Conservation (phyloP, 2,797 vertebrate species). For the Scolopax bukidnonensis region DNA sequence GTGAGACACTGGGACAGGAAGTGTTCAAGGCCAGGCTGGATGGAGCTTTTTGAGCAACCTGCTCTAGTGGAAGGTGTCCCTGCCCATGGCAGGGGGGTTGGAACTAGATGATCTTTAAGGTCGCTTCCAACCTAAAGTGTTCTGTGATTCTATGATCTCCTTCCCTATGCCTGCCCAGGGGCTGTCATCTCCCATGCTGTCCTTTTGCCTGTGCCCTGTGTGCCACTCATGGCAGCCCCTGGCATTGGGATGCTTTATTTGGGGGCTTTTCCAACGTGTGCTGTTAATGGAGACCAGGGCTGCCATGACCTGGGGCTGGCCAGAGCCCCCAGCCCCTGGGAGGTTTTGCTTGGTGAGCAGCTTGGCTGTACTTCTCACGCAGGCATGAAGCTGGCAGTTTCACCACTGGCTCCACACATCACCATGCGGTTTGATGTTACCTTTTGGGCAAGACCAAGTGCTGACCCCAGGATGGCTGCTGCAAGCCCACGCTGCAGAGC, state of each 20-base stretch:
- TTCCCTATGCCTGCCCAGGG: neutral
- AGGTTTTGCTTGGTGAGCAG: neutral
- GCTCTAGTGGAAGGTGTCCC: neutral
- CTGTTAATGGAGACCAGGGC: neutral
- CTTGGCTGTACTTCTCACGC: neutral
- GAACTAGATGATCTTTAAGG: neutral
- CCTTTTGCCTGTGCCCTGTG: fast-evolving
- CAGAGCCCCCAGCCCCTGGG: neutral
- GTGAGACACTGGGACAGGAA: neutral
- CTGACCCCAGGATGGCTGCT: fast-evolving
- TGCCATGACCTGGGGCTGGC: fast-evolving
- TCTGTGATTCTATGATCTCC: neutral
- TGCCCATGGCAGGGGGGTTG: neutral
- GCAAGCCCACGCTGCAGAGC: fast-evolving
- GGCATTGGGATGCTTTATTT: fast-evolving
- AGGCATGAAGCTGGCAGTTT: neutral
- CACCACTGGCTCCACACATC: neutral
- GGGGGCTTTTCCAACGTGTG: too few species aligned
- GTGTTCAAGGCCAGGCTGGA: neutral
- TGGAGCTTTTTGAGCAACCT: neutral
- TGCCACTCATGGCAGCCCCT: fast-evolving
- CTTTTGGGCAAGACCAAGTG: fast-evolving
- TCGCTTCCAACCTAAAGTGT: neutral
- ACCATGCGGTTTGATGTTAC: fast-evolving
- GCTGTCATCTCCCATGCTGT: neutral